phyloP scores from a whole-genome alignment of 2,888 invertebrate genomes.

The Amblyjoppa fuscipennis region DNA sequence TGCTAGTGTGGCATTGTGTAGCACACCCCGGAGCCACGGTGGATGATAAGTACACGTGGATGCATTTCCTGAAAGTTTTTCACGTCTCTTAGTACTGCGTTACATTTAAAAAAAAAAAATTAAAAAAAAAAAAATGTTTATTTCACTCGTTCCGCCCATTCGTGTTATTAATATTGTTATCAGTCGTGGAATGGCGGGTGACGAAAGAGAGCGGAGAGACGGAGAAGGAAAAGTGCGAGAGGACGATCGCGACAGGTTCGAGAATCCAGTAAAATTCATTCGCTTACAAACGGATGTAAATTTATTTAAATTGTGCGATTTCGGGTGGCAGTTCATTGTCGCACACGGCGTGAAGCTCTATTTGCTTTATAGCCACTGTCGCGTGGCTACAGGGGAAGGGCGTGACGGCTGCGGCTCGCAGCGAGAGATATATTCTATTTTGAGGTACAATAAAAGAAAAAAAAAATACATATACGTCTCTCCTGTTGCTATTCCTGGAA shows the following conservation, averaged over 20 bases:
- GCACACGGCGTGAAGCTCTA: conserved; percentile 81
- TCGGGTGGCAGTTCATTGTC: conserved; percentile 83
- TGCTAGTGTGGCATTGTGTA: conserved; percentile 44
- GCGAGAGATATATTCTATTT: conserved; percentile 79
- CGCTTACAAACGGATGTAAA: conserved; percentile 82
- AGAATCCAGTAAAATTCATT: conserved; percentile 68
- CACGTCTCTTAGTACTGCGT: neutral
- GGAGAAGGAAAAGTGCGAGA: conserved; percentile 48
- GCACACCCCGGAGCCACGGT: neutral
- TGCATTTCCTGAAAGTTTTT: conserved; percentile 18
- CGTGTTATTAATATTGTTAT: conserved; percentile 68
- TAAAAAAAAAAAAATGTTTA: too few relatives aligned
- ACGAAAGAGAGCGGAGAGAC: conserved; percentile 52
- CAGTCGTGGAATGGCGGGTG: conserved; percentile 52
- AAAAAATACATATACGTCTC: conserved; percentile 7
- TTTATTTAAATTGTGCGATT: conserved; percentile 84
- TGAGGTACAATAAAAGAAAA: conserved; percentile 81
- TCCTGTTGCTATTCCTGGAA: neutral
- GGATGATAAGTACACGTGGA: conserved; percentile 39
- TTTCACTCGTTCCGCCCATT: neutral
- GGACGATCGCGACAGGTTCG: conserved; percentile 51
- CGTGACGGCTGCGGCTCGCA: conserved; percentile 78
- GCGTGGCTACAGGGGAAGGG: conserved; percentile 82
- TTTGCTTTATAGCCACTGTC: conserved; percentile 82
- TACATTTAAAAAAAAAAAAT: too few relatives aligned